These are phyloP conservation scores for Macrosoma leucophasiata DNA, from an alignment of 2,888 invertebrate species.

Conservation along the genomic window DNA sequence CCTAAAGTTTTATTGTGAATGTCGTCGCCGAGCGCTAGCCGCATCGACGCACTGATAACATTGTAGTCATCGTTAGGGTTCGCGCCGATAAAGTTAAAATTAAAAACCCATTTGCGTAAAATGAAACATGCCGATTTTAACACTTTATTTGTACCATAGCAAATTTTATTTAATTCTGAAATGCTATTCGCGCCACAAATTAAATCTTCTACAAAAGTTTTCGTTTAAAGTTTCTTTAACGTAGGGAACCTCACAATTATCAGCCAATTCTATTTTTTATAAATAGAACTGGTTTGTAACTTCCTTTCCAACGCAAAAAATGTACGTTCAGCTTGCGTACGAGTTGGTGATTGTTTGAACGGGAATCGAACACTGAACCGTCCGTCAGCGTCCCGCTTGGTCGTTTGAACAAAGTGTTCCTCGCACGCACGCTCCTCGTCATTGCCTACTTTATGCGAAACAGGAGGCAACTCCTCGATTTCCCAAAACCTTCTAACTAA, in stretches of 20 bases:
- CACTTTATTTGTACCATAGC: too few relatives aligned
- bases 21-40: too few relatives aligned
- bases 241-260: conserved; percentile 30
- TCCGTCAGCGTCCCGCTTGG: neutral
- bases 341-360: conserved; percentile 5
- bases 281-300: neutral
- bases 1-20: too few relatives aligned
- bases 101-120: too few relatives aligned
- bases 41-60: too few relatives aligned
- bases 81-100: too few relatives aligned
- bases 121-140: too few relatives aligned
- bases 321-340: neutral
- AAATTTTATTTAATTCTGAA: too few relatives aligned
- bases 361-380: conserved; percentile 4
- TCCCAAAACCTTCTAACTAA: conserved; percentile 25
- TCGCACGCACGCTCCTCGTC: conserved; percentile 3
- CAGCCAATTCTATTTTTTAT: conserved; percentile 23
- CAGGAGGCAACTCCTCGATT: conserved; percentile 13
- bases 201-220: too few relatives aligned
- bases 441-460: neutral
- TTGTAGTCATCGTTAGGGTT: too few relatives aligned
- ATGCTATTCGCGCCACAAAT: too few relatives aligned
- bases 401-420: neutral
- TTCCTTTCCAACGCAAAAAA: neutral
- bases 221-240: conserved; percentile 23